phyloP scores from a whole-genome alignment of 1,140 invertebrate species.

The Solenopsis fugax region DNA sequence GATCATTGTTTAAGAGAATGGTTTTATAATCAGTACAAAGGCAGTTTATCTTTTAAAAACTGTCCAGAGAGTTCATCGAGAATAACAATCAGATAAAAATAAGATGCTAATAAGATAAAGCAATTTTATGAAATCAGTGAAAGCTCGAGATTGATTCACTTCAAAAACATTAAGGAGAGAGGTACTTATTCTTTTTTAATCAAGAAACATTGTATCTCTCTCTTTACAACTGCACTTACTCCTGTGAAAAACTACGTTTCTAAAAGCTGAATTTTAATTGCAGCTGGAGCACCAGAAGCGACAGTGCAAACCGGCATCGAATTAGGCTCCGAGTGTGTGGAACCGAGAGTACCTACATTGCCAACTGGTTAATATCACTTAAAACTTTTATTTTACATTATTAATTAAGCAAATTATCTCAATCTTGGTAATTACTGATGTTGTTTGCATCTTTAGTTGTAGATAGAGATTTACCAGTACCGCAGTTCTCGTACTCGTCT shows the following conservation, averaged over 20 bases:
- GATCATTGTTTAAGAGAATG: not conserved
- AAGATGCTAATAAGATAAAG: not conserved
- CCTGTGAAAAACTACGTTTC: not conserved
- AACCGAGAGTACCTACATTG: constrained; percentile 80
- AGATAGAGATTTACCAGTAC: constrained; percentile 89
- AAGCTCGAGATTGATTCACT: not conserved
- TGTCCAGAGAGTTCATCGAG: not conserved
- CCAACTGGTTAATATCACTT: constrained; percentile 79
- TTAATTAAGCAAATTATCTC: not conserved
- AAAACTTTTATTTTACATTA: constrained; percentile 5
- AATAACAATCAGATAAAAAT: not conserved
- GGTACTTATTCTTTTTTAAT: not conserved
- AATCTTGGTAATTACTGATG: not conserved
- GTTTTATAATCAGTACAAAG: not conserved
- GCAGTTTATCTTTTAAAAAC: not conserved
- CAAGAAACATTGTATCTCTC: not conserved
- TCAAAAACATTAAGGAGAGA: not conserved
- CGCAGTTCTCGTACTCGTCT: constrained; percentile 97
- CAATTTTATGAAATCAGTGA: not conserved
- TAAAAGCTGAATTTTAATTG: constrained; percentile 65
- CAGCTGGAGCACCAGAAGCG: constrained; percentile 79
- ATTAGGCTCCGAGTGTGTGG: constrained; percentile 89
- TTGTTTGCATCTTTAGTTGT: constrained; percentile 54
- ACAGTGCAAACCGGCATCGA: constrained; percentile 88
- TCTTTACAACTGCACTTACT: constrained; percentile 1